Percentiles rank a stretch among this genome's conserved stretches.
Evolutionary conservation across 2,113 vertebrate genomes (phyloP).

Genomic region (Pelodiscus sinensis): DNA sequence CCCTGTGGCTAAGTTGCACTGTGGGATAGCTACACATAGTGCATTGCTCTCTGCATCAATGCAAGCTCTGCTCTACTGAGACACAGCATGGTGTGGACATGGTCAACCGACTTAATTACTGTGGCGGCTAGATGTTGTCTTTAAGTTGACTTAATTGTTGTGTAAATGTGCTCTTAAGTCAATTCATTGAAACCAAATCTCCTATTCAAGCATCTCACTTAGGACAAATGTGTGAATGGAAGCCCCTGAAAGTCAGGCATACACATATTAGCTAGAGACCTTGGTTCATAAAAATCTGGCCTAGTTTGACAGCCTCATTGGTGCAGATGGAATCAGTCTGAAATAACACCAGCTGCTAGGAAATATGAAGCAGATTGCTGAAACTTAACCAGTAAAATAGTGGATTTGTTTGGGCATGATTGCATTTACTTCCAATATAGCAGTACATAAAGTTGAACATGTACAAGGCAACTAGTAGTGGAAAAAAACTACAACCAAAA

Average conservation of each 20-base stretch:
- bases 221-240: background rate
- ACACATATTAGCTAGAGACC: background rate
- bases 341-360: background rate
- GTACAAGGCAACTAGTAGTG: background rate
- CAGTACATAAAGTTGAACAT: background rate
- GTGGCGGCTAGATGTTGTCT: too few species aligned
- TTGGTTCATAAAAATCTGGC: background rate
- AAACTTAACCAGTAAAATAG: background rate
- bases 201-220: background rate
- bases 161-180: too few species aligned
- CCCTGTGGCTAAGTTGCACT: too few species aligned
- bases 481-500: too few species aligned
- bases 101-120: too few species aligned
- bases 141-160: too few species aligned
- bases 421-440: background rate
- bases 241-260: background rate
- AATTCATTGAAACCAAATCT: background rate
- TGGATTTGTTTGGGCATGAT: background rate
- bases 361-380: conserved; percentile 16
- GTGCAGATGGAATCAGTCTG: background rate
- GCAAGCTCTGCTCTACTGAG: too few species aligned
- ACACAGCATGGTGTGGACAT: too few species aligned
- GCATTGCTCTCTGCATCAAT: too few species aligned
- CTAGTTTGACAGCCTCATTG: background rate
- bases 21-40: too few species aligned